Evolutionary conservation across 2,888 invertebrate species (phyloP).

Genomic region (Itoplectis maculator): DNA sequence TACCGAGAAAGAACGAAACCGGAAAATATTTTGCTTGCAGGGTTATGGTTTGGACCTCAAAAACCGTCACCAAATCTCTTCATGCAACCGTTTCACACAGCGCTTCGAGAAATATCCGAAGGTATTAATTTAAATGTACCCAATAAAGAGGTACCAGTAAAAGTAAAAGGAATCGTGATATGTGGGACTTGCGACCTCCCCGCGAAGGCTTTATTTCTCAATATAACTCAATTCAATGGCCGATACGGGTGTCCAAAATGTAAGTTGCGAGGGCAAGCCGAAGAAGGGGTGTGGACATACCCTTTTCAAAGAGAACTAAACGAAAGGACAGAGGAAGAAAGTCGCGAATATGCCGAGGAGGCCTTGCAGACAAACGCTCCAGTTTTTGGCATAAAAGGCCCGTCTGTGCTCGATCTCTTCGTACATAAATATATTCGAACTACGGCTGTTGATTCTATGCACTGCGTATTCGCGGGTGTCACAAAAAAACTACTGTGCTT

Average conservation of each 20-base stretch:
- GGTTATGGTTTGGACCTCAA: slow-evolving; percentile 19
- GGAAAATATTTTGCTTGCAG: slow-evolving; percentile 55
- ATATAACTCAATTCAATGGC: slow-evolving; percentile 48
- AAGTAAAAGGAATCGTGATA: slow-evolving; percentile 28
- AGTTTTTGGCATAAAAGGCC: slow-evolving; percentile 66
- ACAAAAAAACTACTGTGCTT: slow-evolving; percentile 56
- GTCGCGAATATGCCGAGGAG: background rate
- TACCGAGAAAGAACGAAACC: slow-evolving; percentile 37
- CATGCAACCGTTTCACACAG: slow-evolving; percentile 5
- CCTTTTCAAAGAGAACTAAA: background rate
- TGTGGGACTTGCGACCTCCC: slow-evolving; percentile 53
- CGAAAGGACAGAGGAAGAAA: slow-evolving; percentile 27
- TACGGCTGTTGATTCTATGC: slow-evolving; percentile 65
- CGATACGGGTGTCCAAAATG: slow-evolving; percentile 47
- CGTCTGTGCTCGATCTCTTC: slow-evolving; percentile 39
- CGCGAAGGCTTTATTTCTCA: slow-evolving; percentile 56
- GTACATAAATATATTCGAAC: slow-evolving; percentile 56
- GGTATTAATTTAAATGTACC: slow-evolving; percentile 26
- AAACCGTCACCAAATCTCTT: slow-evolving; percentile 52
- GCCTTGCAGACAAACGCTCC: background rate
- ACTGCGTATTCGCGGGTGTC: slow-evolving; percentile 63
- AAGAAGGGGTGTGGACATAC: slow-evolving; percentile 13
- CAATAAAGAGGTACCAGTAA: background rate
- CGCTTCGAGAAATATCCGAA: slow-evolving; percentile 1
- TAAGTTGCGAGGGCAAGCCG: background rate